phyloP scores from a whole-genome alignment of 2,888 invertebrate genomes.

The Temnothorax unifasciatus region DNA sequence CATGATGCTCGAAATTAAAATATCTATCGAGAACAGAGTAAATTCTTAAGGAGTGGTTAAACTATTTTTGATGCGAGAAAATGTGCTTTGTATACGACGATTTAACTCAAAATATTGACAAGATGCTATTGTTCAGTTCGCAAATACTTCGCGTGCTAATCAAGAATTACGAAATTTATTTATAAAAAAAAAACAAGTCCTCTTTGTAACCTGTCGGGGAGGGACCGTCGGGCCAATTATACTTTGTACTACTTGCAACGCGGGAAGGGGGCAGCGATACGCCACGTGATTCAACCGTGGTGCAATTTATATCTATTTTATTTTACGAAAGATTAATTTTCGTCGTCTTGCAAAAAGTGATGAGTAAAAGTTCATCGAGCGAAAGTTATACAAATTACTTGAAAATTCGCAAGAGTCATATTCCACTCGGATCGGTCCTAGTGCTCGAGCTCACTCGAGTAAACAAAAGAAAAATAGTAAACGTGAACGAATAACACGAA shows the following conservation, averaged over 20 bases:
- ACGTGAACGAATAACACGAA: background rate
- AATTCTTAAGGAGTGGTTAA: background rate
- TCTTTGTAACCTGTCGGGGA: background rate
- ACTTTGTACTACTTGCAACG: slow-evolving; percentile 62
- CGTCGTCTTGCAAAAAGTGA: background rate
- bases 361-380: background rate
- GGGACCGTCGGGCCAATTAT: slow-evolving; percentile 46
- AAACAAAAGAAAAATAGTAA: slow-evolving; percentile 16
- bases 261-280: background rate
- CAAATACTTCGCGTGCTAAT: background rate
- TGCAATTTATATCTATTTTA: slow-evolving; percentile 8
- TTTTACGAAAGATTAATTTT: background rate
- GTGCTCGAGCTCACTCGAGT: background rate
- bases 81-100: background rate
- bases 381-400: background rate
- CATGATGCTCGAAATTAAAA: background rate
- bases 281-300: background rate
- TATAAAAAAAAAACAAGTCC: background rate
- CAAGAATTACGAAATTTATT: background rate
- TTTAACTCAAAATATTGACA: background rate
- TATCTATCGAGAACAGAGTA: background rate
- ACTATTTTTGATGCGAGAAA: background rate
- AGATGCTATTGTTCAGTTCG: background rate
- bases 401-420: background rate
- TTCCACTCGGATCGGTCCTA: background rate